Evolutionary conservation across 2,888 invertebrate genomes (phyloP), one percentile per base, ranked within the genome.

Genomic region (Pseudococcus longispinus): DNA sequence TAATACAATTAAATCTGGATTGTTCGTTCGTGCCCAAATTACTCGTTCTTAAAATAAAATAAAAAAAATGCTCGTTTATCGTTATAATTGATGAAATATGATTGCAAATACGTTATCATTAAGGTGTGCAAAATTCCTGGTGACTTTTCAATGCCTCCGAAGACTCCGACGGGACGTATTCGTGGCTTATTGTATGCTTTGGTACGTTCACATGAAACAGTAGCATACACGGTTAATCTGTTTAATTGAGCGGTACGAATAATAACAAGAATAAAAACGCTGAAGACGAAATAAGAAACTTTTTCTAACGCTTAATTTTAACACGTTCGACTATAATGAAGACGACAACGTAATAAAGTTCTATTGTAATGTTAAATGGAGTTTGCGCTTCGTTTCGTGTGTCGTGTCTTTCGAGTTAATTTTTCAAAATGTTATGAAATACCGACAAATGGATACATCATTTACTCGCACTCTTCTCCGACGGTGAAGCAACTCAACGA

Each of bases 321-420:
- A 74, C 37, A 26, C 74, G 37, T 74, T 65, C 65, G 37, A 74
- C 32, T n/a, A 18, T 74, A 74, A 74, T 74, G 74, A 74, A 74
- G 32, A 74, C 29, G 32, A 37, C 74, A 32, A 37, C 74, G 74
- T 74, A 74, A 74, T 74, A 51, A 74, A 74, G 32, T 29, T 74
- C 74, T 37, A 74, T 74, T 74, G 74, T 74, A 18, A 74, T 74
- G 74, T 74, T 74, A 74, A 74, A 37, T 74, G 32, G 29, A 74
- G 51, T 51, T 51, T n/a, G 51, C n/a, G 51, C 65, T 26, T 26
- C 23, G 65, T 26, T 26, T 65, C 65, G 65, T 26, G 65, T n/a
- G 65, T 26, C 65, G 65, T 15, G 13, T 23, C 3, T 46, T 60
- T 60, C 60, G 60, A 20, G 8, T 60, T 65, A 26, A 65, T 65